A percentile compares a stretch with the other conserved stretches of the same genome.
Conservation (phyloP, 2,888 invertebrate species). For the Drosophila colorata region DNA sequence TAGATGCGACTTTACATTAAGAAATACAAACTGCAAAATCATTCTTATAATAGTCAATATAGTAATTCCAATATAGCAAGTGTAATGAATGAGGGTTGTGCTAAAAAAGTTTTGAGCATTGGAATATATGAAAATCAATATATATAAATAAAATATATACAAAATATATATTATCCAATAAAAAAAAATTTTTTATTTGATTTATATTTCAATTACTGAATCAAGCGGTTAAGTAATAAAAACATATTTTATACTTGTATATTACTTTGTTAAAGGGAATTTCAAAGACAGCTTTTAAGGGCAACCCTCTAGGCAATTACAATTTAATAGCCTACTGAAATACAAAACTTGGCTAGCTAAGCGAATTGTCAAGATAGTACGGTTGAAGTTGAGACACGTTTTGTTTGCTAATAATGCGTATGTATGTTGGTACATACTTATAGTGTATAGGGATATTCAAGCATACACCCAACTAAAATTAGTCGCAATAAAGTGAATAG, state of each 20-base stretch:
- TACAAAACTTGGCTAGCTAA: slow-evolving; percentile 20
- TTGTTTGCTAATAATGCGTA: slow-evolving; percentile 33
- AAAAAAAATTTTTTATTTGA: neutral
- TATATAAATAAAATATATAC: neutral
- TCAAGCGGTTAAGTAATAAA: too few species aligned
- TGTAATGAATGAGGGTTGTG: slow-evolving; percentile 13
- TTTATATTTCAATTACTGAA: too few species aligned
- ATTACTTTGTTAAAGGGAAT: neutral
- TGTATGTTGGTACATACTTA: slow-evolving; percentile 27
- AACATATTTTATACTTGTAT: neutral
- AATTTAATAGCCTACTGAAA: too few species aligned
- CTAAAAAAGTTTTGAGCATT: neutral
- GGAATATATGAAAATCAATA: neutral
- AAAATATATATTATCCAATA: too few species aligned
- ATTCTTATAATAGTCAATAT: slow-evolving; percentile 2
- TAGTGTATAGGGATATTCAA: slow-evolving; percentile 23
- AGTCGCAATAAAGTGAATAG: slow-evolving; percentile 47
- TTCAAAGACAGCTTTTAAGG: neutral
- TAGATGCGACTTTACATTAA: slow-evolving; percentile 66
- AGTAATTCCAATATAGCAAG: slow-evolving; percentile 16
- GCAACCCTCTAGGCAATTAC: slow-evolving; percentile 2
- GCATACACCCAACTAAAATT: slow-evolving; percentile 37
- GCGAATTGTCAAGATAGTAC: slow-evolving; percentile 16
- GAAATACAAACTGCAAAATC: slow-evolving; percentile 16
- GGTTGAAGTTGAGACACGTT: slow-evolving; percentile 33